phyloP scores from a whole-genome alignment of 2,113 vertebrate species.

The Junco hyemalis region DNA sequence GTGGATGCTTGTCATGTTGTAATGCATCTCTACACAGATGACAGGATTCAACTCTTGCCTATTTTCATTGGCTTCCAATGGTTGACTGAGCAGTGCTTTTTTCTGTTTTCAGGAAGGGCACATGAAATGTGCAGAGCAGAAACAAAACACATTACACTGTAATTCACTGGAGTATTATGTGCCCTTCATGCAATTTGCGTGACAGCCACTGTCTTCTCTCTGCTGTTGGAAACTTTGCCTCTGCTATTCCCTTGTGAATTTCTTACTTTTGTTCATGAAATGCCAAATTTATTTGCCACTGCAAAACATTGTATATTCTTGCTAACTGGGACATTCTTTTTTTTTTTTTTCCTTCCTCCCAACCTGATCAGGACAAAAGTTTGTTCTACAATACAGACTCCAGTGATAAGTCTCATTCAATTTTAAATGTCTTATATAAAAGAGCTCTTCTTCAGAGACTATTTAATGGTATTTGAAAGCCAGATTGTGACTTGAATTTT shows the following conservation, averaged over 20 bases:
- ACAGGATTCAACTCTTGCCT: conserved; percentile 15
- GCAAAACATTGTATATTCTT: background rate
- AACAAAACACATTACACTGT: background rate
- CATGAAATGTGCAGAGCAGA: background rate
- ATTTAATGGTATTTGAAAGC: background rate
- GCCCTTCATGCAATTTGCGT: background rate
- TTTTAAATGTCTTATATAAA: conserved; percentile 6
- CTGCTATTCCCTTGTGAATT: background rate
- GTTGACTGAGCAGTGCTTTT: background rate
- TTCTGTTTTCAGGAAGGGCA: background rate
- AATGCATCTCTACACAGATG: background rate
- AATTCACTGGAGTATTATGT: conserved; percentile 9
- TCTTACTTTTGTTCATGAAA: background rate
- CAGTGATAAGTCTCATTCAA: background rate
- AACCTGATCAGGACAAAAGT: background rate
- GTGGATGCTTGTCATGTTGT: conserved; percentile 20
- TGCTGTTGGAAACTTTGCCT: background rate
- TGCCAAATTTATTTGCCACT: background rate
- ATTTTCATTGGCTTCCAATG: conserved; percentile 2
- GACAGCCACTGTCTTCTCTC: background rate
- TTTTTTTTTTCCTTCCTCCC: background rate
- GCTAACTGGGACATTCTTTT: background rate
- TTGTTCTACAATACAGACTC: background rate
- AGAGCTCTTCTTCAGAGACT: background rate
- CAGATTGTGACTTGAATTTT: background rate